Percentiles rank a stretch among this genome's conserved stretches.
These are phyloP conservation scores for Andrena chrysosceles DNA, from an alignment of 2,888 invertebrate genomes.

Conservation along the genomic window DNA sequence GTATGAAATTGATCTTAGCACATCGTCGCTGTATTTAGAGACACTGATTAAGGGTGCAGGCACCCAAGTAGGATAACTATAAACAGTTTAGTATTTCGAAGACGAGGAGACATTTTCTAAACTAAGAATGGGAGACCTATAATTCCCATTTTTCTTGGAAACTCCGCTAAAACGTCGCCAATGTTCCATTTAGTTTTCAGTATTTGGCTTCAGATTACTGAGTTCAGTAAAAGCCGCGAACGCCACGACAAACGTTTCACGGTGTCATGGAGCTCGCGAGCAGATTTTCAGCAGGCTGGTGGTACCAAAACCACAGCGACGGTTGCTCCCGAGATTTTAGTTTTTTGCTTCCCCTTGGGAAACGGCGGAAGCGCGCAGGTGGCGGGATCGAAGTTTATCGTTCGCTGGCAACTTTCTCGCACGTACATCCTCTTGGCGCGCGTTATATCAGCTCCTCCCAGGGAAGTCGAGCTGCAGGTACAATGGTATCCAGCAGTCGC, in stretches of 20 bases:
- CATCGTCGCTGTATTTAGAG: neutral
- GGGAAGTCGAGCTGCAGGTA: conserved; percentile 28
- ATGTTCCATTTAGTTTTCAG: too few relatives aligned
- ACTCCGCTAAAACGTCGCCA: too few relatives aligned
- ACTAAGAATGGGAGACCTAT: too few relatives aligned
- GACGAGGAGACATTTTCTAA: too few relatives aligned
- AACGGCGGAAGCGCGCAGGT: conserved; percentile 39
- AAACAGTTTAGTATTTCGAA: too few relatives aligned
- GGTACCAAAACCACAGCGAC: neutral
- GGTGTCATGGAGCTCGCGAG: too few relatives aligned
- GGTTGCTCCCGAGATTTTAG: neutral
- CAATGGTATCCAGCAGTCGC: conserved; percentile 21
- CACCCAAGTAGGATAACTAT: too few relatives aligned
- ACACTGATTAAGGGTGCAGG: too few relatives aligned
- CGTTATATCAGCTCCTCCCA: conserved; percentile 26
- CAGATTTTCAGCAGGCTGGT: neutral
- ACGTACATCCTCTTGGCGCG: conserved; percentile 17
- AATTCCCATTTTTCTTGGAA: too few relatives aligned
- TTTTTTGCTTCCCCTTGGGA: conserved; percentile 1
- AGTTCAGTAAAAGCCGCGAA: neutral
- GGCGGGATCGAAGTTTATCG: conserved; percentile 49
- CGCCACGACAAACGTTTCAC: neutral
- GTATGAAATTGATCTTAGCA: conserved; percentile 34
- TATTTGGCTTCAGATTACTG: neutral
- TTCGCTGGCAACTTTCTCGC: conserved; percentile 37